A percentile compares a stretch with the other conserved stretches of the same genome.
Conservation (phyloP, 2,888 invertebrate genomes). For the Ennomos erosarius region DNA sequence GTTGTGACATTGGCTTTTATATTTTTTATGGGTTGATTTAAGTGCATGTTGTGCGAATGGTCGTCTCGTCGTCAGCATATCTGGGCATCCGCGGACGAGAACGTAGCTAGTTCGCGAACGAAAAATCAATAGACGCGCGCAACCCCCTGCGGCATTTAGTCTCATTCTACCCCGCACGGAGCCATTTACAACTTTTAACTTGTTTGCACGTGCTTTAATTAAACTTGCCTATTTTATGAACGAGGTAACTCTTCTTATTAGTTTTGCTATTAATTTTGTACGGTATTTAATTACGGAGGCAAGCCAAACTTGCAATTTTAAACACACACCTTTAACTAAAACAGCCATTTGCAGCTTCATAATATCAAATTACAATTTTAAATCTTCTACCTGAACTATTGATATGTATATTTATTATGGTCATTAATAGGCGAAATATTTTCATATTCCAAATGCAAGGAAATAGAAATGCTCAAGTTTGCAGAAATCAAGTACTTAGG, state of each 20-base stretch:
- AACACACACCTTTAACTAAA: not conserved
- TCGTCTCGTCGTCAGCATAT: constrained; percentile 39
- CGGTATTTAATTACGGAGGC: not conserved
- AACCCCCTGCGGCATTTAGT: constrained; percentile 45
- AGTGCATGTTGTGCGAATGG: constrained; percentile 46
- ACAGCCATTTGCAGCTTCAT: too few relatives aligned
- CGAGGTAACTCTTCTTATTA: constrained; percentile 12
- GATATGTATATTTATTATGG: too few relatives aligned
- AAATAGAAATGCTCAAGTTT: too few relatives aligned
- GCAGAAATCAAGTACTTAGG: too few relatives aligned
- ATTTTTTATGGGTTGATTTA: constrained; percentile 14
- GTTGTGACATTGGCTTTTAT: constrained; percentile 9
- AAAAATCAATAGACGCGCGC: constrained; percentile 83
- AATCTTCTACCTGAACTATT: too few relatives aligned
- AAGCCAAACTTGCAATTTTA: not conserved
- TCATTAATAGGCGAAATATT: too few relatives aligned
- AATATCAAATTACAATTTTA: too few relatives aligned
- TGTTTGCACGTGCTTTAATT: constrained; percentile 56
- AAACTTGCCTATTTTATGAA: constrained; percentile 31
- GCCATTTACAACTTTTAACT: constrained; percentile 58
- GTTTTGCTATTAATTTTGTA: constrained; percentile 8
- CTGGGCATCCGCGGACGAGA: constrained; percentile 58
- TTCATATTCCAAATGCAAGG: too few relatives aligned
- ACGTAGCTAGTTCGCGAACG: constrained; percentile 51
- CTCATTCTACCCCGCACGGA: constrained; percentile 42